Base-by-base conservation (phyloP, 2,113 vertebrate species). In the Prochilodus magdalenae region DNA sequence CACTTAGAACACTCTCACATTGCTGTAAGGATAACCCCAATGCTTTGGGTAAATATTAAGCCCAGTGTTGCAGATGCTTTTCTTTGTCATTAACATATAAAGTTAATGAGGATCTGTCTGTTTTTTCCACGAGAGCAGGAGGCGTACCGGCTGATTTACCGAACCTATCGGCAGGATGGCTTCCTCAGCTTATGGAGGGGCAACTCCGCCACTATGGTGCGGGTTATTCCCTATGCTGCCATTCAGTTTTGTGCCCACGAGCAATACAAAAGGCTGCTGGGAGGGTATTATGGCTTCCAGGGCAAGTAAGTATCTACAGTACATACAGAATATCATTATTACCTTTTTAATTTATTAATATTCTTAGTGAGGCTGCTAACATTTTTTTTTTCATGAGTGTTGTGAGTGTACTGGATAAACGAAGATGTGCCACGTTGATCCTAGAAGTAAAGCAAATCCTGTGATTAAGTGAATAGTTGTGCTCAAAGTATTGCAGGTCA, bases 211-310 rank as follows among this genome's bases (percentile, higher is more conserved):
- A 99, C 97, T 84, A 99, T 99, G 98, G 98, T 99, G 33, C 95
- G 98, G 0, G 98, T 99, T 44, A 93, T 99, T 73, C 98, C 97
- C 0, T 99, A 99, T 0, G 98, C 98, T 0, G 96, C 97, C 93
- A 98, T 99, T 84, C 98, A 99, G 95, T 99, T 99, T 93, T 99
- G 96, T 16, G 95, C 97, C 0, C 97, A 99, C 0, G 98, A 99
- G 83, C 96, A 99, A 89, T 99, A 97, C 94, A 99, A 99, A 86
- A 89, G 90, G 24, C 83, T 97, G 75, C 93, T 99, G 86, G 96
- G 97, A 24, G 88, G 83, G 14, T 96, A 97, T 91, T 99, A 96
- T 0, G 97, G 96, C 89, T 97, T 96, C 89, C 92, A 95, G 86
- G 97, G 96, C 90, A 97, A 94, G 98, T 99, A 93, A 93, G 98